Percentiles rank a stretch among this genome's conserved stretches.
phyloP scores from a whole-genome alignment of 2,113 vertebrate species.

The Gila orcuttii region DNA sequence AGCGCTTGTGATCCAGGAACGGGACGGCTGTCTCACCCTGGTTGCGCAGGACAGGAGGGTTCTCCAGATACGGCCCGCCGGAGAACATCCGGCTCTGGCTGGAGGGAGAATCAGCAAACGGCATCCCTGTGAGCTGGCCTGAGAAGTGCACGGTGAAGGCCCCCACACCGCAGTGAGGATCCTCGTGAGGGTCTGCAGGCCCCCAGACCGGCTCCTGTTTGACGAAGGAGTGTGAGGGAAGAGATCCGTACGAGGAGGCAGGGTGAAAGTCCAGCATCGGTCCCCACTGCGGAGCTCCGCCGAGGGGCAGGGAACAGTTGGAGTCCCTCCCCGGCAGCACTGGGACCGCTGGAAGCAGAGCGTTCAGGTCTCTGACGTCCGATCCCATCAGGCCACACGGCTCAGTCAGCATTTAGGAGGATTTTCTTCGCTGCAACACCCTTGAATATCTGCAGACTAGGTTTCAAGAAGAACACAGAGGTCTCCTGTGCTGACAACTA shows the following conservation, averaged over 20 bases:
- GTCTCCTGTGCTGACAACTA: not conserved
- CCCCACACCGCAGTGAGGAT: conserved; percentile 88
- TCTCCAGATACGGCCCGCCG: conserved; percentile 88
- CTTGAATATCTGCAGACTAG: not conserved
- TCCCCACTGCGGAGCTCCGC: conserved; percentile 88
- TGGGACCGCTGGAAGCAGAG: conserved; percentile 84
- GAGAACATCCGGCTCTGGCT: conserved; percentile 89
- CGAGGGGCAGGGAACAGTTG: conserved; percentile 84
- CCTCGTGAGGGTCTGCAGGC: conserved; percentile 84
- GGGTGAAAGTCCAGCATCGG: conserved; percentile 93
- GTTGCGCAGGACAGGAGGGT: conserved; percentile 82
- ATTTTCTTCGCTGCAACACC: not conserved
- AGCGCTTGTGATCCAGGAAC: not conserved
- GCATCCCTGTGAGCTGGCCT: conserved; percentile 91
- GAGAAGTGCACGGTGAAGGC: conserved; percentile 98
- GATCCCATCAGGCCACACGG: conserved; percentile 83
- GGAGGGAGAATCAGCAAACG: conserved; percentile 81
- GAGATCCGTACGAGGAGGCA: conserved; percentile 81
- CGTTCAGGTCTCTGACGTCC: conserved; percentile 88
- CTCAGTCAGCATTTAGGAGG: conserved; percentile 71
- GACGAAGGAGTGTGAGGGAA: conserved; percentile 91
- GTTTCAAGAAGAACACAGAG: not conserved
- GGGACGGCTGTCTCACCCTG: conserved; percentile 81
- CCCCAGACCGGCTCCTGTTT: conserved; percentile 97
- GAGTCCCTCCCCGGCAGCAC: conserved; percentile 81